Conservation (phyloP, 1,140 invertebrate genomes). For the Philopotamus ludificatus region DNA sequence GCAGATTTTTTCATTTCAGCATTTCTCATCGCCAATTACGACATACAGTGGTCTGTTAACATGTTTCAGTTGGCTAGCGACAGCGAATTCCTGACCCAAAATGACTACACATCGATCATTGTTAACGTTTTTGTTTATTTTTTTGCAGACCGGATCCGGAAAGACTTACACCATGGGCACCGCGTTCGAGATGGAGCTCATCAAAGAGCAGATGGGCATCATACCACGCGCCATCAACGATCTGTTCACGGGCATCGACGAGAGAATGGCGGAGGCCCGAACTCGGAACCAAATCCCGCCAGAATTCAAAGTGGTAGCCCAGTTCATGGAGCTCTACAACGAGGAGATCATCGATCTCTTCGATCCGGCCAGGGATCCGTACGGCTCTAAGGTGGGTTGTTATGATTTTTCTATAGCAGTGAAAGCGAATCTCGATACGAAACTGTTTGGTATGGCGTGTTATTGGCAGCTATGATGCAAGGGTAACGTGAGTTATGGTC, state of each 20-base stretch:
- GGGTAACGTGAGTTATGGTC: not conserved
- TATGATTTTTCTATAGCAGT: not conserved
- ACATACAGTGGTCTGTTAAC: too few species aligned
- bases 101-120: too few species aligned
- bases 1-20: too few species aligned
- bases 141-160: constrained; percentile 83
- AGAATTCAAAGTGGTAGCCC: constrained; percentile 78
- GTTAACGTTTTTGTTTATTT: too few species aligned
- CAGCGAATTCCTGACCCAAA: too few species aligned
- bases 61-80: too few species aligned
- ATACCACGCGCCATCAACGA: constrained; percentile 91
- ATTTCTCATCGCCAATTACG: too few species aligned
- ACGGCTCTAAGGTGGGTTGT: constrained; percentile 55
- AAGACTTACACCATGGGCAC: constrained; percentile 99
- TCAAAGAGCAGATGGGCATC: constrained; percentile 76
- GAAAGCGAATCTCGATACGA: not conserved
- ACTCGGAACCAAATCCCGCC: constrained; percentile 66
- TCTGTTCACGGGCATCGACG: constrained; percentile 80
- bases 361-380: constrained; percentile 65
- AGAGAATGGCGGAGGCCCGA: constrained; percentile 61
- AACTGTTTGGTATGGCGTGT: constrained; percentile 3
- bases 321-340: constrained; percentile 94
- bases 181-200: constrained; percentile 84
- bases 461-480: not conserved
- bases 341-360: constrained; percentile 94